A percentile compares a stretch with the other conserved stretches of the same genome.
Evolutionary conservation across 1,140 invertebrate genomes (phyloP).

Genomic region (Pseudoatta argentina): DNA sequence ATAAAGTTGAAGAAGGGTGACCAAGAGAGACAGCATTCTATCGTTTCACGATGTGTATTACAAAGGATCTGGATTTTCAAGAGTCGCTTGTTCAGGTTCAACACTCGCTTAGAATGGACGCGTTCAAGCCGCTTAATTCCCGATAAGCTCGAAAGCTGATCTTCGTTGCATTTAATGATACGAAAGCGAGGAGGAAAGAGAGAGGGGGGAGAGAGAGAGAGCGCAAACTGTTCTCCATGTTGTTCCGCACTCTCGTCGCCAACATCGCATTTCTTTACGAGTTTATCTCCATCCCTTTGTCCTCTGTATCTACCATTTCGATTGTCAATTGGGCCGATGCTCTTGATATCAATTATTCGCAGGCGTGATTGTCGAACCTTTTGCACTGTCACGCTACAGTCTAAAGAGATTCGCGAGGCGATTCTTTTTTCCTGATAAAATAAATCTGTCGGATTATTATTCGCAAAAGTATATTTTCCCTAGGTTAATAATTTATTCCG

Average conservation of each 20-base stretch:
- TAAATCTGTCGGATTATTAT: not conserved
- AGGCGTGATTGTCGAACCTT: slow-evolving; percentile 19
- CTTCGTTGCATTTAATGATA: slow-evolving; percentile 55
- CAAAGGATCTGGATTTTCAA: slow-evolving; percentile 54
- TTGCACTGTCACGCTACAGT: not conserved
- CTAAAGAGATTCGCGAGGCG: not conserved
- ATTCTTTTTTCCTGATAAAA: not conserved
- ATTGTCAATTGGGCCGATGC: slow-evolving; percentile 4
- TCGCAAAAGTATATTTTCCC: not conserved
- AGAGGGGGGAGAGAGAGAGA: not conserved
- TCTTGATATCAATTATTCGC: slow-evolving; percentile 42
- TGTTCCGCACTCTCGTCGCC: not conserved
- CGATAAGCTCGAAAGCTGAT: slow-evolving; percentile 70
- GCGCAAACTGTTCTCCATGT: not conserved
- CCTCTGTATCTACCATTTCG: slow-evolving; percentile 14
- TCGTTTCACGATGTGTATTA: slow-evolving; percentile 41
- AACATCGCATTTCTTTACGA: not conserved
- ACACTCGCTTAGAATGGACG: slow-evolving; percentile 32
- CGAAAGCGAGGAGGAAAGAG: not conserved
- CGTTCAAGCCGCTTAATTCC: slow-evolving; percentile 69
- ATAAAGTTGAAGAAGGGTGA: not conserved
- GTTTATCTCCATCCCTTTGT: slow-evolving; percentile 46
- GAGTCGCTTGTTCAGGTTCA: slow-evolving; percentile 24
- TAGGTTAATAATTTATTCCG: not conserved
- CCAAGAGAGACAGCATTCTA: slow-evolving; percentile 46